These are phyloP conservation scores for Chrysina gloriosa DNA, from an alignment of 2,888 invertebrate species.

Conservation along the genomic window DNA sequence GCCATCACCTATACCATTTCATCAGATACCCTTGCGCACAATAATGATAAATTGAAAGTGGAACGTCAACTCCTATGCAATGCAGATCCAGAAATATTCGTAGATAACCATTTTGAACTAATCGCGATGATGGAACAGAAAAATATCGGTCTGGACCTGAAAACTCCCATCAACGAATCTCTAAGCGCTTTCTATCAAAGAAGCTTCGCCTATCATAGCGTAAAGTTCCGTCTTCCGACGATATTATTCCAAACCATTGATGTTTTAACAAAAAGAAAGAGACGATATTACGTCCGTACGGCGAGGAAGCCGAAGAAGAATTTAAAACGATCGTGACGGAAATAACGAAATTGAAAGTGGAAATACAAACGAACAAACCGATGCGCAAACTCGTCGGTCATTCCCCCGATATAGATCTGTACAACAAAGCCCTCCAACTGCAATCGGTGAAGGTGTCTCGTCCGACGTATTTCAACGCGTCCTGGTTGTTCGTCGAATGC, in stretches of 20 bases:
- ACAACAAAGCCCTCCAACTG: conserved; percentile 77
- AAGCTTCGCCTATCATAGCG: conserved; percentile 86
- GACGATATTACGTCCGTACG: conserved; percentile 64
- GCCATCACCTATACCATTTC: neutral
- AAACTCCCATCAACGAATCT: conserved; percentile 70
- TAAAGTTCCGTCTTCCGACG: conserved; percentile 87
- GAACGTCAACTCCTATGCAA: neutral
- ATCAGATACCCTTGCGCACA: neutral
- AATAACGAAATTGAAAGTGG: conserved; percentile 87
- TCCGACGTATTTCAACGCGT: conserved; percentile 72
- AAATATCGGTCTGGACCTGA: conserved; percentile 30
- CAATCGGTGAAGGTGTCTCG: conserved; percentile 53
- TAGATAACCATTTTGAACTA: neutral
- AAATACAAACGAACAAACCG: conserved; percentile 90
- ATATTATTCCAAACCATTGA: conserved; percentile 91
- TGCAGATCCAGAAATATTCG: neutral
- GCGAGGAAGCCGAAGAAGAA: conserved; percentile 75
- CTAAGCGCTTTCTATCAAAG: conserved; percentile 76
- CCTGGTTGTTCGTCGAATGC: conserved; percentile 93
- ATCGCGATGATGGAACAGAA: neutral
- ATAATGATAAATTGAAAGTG: conserved; percentile 16
- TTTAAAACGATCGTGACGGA: conserved; percentile 78
- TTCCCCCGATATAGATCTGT: conserved; percentile 70
- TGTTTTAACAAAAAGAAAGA: conserved; percentile 76
- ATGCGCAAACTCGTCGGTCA: conserved; percentile 63